Percentiles rank a stretch among this genome's conserved stretches.
Evolutionary conservation across 1,140 invertebrate species (phyloP).

Genomic region (Capitella teleta): DNA sequence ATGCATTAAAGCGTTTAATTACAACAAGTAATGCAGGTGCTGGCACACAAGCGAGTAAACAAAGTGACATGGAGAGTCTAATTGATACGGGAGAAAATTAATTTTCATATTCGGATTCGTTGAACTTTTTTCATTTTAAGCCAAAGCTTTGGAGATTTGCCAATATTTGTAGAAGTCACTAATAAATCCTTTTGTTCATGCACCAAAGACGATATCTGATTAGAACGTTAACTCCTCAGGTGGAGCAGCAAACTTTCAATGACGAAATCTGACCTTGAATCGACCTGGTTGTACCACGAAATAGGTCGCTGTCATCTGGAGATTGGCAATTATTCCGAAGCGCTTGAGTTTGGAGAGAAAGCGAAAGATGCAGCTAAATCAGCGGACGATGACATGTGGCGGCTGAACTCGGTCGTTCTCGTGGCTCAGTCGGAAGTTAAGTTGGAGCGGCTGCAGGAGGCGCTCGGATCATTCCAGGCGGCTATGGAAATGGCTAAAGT

Average conservation of each 20-base stretch:
- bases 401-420: slow-evolving; percentile 37
- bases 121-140: no score
- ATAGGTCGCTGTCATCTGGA: slow-evolving; percentile 41
- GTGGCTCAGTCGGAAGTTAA: slow-evolving; percentile 40
- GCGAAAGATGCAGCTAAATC: slow-evolving; percentile 32
- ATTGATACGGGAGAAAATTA: background rate
- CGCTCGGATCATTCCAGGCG: slow-evolving; percentile 28
- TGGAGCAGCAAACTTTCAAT: slow-evolving; percentile 26
- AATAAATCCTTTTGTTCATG: no score
- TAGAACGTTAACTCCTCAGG: no score
- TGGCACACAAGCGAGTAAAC: no score
- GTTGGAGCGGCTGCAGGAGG: slow-evolving; percentile 25
- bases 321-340: slow-evolving; percentile 24
- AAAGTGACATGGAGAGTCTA: no score
- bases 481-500: slow-evolving; percentile 27
- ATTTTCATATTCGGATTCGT: no score
- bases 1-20: no score
- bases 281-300: slow-evolving; percentile 41
- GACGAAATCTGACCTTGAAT: slow-evolving; percentile 31
- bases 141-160: no score
- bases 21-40: no score
- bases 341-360: slow-evolving; percentile 37
- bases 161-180: no score
- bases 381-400: slow-evolving; percentile 36
- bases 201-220: no score